Evolutionary conservation across 2,113 vertebrate species (phyloP), one percentile per base, ranked within the genome.

Genomic region (Malurus cyaneus): DNA sequence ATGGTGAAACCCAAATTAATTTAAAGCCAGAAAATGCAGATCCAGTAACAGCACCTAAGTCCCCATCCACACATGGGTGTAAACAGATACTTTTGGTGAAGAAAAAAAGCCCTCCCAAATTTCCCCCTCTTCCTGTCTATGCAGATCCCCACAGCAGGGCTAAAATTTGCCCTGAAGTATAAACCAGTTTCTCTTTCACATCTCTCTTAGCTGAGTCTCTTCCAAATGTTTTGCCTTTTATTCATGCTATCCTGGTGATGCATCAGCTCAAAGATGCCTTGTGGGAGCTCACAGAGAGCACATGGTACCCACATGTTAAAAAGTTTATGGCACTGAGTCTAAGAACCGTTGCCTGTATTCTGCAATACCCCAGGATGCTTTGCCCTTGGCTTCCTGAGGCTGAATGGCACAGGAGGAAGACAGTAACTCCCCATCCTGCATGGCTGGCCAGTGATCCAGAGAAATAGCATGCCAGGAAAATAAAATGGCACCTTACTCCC

Each of bases 1-100:
- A 92, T 5, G 62, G 88, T 94, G 87, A 87, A 94, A 60, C 88
- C 83, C 83, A 94, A 95, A 96, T 82, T 57, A n/a, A 86, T 72
- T 95, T 94, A 93, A 93, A 96, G 93, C 94, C 94, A 86, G 86
- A 96, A 92, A 94, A 95, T 17, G 70, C 80, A 95, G 85, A 90
- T 72, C 77, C 84, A 91, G 84, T 92, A 94, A 96, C 82, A 96
- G 96, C 94, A 95, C 95, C 95, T 89, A 94, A 91, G 89, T 93
- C 80, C 92, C 88, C 87, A 93, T 91, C 85, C 61, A 84, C 69
- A 65, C 42, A 39, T 85, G 90, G 96, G 85, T 93, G 97, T 93
- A 95, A 96, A 96, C 86, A 83, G 71, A 92, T 94, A 80, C 64
- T 93, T 90, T 23, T 72, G 92, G 78, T 80, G 81, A 71, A 84